phyloP scores from a whole-genome alignment of 2,888 invertebrate genomes.

The Acanthosepion pharaonis region DNA sequence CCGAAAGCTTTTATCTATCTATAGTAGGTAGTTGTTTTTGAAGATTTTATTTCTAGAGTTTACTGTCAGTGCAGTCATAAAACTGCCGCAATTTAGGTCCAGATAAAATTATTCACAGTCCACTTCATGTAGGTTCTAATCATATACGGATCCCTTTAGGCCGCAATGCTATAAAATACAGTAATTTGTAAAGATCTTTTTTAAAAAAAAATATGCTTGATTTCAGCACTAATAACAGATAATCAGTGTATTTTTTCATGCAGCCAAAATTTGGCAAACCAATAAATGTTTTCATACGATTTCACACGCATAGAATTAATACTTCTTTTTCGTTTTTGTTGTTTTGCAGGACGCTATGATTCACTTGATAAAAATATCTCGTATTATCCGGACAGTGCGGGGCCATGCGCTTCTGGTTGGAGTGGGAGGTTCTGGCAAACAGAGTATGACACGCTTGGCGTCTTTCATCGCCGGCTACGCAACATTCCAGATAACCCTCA shows the following conservation, averaged over 20 bases:
- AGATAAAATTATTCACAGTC: too few relatives aligned
- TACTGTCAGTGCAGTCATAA: too few relatives aligned
- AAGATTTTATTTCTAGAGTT: too few relatives aligned
- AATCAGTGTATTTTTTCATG: not conserved
- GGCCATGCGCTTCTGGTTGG: slow-evolving; percentile 97
- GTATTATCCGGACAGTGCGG: slow-evolving; percentile 93
- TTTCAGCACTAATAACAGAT: not conserved
- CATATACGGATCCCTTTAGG: too few relatives aligned
- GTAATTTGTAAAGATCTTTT: not conserved
- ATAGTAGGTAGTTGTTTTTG: too few relatives aligned
- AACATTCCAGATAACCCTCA: slow-evolving; percentile 94
- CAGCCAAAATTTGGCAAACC: not conserved
- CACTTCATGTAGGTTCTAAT: too few relatives aligned
- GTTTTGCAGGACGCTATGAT: slow-evolving; percentile 86
- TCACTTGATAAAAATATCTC: slow-evolving; percentile 93
- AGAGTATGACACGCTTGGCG: slow-evolving; percentile 93
- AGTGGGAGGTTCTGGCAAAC: slow-evolving; percentile 97
- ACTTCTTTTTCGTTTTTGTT: not conserved
- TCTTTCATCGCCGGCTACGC: slow-evolving; percentile 98
- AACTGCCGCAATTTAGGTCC: too few relatives aligned
- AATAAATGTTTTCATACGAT: not conserved
- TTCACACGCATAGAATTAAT: not conserved
- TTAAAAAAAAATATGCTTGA: not conserved
- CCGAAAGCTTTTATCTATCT: too few relatives aligned
- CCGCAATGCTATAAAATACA: too few relatives aligned